Conservation (phyloP, 2,113 vertebrate species). For the Myodes glareolus region DNA sequence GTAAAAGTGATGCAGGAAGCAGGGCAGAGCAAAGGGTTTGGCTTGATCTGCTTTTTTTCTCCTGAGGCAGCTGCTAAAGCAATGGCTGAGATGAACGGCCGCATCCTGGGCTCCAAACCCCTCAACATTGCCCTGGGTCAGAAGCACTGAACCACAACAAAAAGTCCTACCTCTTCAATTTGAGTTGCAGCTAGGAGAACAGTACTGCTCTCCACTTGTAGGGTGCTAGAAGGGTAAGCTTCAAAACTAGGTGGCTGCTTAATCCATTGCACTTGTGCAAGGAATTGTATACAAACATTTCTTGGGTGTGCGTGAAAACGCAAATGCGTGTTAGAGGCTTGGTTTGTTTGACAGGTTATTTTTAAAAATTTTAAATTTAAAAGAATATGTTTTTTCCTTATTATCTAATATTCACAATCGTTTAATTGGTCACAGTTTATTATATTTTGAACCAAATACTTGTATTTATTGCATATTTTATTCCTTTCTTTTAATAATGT, state of each 20-base stretch:
- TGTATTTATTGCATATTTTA: conserved; percentile 15
- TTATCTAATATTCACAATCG: neutral
- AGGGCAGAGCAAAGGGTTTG: conserved; percentile 96
- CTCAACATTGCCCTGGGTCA: conserved; percentile 66
- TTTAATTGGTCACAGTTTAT: conserved; percentile 1
- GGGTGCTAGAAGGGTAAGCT: neutral
- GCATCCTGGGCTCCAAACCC: conserved; percentile 47
- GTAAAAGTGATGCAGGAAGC: conserved; percentile 98
- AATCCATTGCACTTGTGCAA: neutral
- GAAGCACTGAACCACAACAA: neutral
- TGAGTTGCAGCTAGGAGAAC: conserved; percentile 62
- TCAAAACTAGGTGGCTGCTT: neutral
- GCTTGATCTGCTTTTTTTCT: conserved; percentile 96
- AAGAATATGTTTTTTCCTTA: neutral
- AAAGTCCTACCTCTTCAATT: neutral
- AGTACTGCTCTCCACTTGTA: neutral
- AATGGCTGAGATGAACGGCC: conserved; percentile 71
- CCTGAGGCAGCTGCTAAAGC: conserved; percentile 49
- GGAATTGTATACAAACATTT: neutral
- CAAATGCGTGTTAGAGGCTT: neutral
- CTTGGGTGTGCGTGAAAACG: neutral
- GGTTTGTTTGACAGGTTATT: neutral
- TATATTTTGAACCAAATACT: neutral
- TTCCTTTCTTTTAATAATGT: conserved; percentile 15
- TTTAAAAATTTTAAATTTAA: too few relatives aligned